Conservation (phyloP, 2,888 invertebrate genomes). For the Pemphredon lugubris region DNA sequence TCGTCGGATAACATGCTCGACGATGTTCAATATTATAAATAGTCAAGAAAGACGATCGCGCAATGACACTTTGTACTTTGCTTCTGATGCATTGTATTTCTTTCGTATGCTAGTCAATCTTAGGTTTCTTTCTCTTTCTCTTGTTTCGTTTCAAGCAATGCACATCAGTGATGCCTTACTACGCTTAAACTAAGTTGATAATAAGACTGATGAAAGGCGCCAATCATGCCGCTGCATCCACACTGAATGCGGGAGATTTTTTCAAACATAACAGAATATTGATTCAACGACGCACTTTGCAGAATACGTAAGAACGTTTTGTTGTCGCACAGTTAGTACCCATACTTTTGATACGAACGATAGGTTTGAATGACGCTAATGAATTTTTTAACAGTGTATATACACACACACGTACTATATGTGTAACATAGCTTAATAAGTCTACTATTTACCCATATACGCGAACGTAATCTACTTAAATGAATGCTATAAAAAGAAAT, state of each 20-base stretch:
- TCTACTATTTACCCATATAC: slow-evolving; percentile 2
- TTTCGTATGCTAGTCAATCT: slow-evolving; percentile 31
- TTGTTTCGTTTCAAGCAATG: slow-evolving; percentile 8
- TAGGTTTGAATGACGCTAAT: not conserved
- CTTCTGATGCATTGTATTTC: slow-evolving; percentile 13
- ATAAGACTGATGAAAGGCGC: slow-evolving; percentile 59
- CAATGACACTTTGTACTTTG: slow-evolving; percentile 13
- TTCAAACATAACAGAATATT: slow-evolving; percentile 5
- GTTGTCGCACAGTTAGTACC: slow-evolving; percentile 31
- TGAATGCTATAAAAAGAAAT: slow-evolving; percentile 10
- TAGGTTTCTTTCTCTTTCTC: not conserved
- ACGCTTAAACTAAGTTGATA: slow-evolving; percentile 58
- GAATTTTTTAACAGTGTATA: slow-evolving; percentile 42
- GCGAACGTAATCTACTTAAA: slow-evolving; percentile 30
- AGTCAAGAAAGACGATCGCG: slow-evolving; percentile 30
- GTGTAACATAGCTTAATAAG: slow-evolving; percentile 26
- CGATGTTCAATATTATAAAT: slow-evolving; percentile 77
- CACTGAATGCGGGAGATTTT: not conserved
- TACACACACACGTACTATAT: slow-evolving; percentile 20
- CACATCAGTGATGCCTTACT: slow-evolving; percentile 46
- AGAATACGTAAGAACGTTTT: slow-evolving; percentile 1
- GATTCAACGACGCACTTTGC: slow-evolving; percentile 6
- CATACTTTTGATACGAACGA: slow-evolving; percentile 52
- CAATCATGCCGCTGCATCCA: slow-evolving; percentile 1
- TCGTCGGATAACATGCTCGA: slow-evolving; percentile 79